Base-by-base conservation (phyloP, 1,140 invertebrate species). In the Schlechtendalia chinensis region DNA sequence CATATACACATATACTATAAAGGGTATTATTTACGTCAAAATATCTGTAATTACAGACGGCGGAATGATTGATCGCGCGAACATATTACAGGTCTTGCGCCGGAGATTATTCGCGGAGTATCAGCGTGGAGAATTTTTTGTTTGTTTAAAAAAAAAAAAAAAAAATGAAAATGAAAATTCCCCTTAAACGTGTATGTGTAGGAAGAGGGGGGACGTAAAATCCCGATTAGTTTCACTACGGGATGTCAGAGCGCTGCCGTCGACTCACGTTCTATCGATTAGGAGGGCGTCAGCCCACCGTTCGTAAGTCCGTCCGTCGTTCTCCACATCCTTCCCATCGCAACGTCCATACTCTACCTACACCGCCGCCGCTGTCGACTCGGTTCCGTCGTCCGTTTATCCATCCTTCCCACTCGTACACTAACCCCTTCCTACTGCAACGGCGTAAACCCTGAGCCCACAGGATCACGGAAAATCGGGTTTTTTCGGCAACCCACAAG, bases 231-330 rank as follows among this genome's bases (percentile, higher is more conserved):
- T 79, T 79, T 39, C 39, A 32, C 47, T 61, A 50, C 75, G 39
- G 10, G 27, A 63, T 47, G 39, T 79, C 75, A 79, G 58, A 63
- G 75, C 75, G 75, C 75, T 79, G 75, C 54, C 39, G 75, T 79
- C 75, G 75, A 58, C 39, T 79, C 75, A 79, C 72, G 72, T 75
- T 45, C 72, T 75, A 79, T 79, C 75, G 75, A 79, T 79, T 63
- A 61, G 58, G 22, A 79, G 24, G 22, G 17, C 14, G 10, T 5
- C 74, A 22, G 5, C 17, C 24, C 32, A 24, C 67, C 67, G 47
- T 53, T 8, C 16, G 8, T 50, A n/a, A 16, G 22, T 22, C 65
- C 65, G 32, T 24, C 14, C 65, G 3, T 32, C 54, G 29, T 56
- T 50, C 14, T 56, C 56, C 54, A 5, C 54, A 19, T 56, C 54